Conservation (phyloP, 2,888 invertebrate species). For the Macrosoma leucophasiata region DNA sequence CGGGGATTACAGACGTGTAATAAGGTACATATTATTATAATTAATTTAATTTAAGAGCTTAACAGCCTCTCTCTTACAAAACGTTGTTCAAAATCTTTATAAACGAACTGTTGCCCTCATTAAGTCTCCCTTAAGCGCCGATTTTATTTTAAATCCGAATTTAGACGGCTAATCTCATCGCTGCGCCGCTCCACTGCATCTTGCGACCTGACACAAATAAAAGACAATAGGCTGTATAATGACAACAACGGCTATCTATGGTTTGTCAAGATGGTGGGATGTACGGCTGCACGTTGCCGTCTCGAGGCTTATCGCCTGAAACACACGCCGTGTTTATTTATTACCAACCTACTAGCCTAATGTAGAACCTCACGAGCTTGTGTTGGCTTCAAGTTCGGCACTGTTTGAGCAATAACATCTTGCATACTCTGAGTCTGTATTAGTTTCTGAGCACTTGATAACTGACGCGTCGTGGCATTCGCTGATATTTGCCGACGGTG, state of each 20-base stretch:
- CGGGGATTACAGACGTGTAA: no score
- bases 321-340: conserved; percentile 71
- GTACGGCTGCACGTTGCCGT: conserved; percentile 30
- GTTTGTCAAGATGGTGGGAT: conserved; percentile 33
- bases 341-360: conserved; percentile 48
- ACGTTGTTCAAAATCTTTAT: no score
- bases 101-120: no score
- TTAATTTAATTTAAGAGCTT: no score
- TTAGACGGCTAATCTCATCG: conserved; percentile 64
- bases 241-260: conserved; percentile 36
- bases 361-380: conserved; percentile 33
- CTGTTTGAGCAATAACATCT: conserved; percentile 33
- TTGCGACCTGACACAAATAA: conserved; percentile 42
- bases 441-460: conserved; percentile 4
- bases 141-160: conserved; percentile 69
- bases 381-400: conserved; percentile 31
- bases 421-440: no score
- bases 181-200: conserved; percentile 57
- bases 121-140: conserved; percentile 51
- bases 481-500: conserved; percentile 13
- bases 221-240: conserved; percentile 53
- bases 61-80: no score
- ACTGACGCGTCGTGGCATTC: no score
- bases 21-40: no score
- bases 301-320: conserved; percentile 58